Evolutionary conservation across 2,113 vertebrate species (phyloP), one percentile per base, ranked within the genome.

Genomic region (Clupea harengus): DNA sequence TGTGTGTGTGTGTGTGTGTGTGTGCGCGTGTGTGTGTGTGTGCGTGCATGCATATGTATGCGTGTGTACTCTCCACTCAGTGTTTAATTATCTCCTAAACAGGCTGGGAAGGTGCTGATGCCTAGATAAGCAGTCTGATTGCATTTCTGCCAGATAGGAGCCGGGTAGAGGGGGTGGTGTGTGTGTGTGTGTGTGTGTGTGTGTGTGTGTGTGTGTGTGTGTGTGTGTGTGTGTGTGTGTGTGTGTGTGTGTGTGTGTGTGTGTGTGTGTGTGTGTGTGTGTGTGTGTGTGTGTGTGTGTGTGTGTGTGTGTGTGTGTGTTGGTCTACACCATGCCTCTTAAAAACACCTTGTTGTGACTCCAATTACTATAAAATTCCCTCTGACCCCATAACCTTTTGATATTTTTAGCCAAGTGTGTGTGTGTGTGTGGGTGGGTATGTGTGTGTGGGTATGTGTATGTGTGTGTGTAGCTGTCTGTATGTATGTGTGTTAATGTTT

Each of bases 101-200:
- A 85, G 90, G 86, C 85, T 46, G 0, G 25, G n/a, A 10, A 64
- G 88, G 90, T 91, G 91, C 83, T 89, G 90, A 83, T 80, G 80
- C 86, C 86, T 82, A 85, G 91, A 93, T 93, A 92, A 90, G 89
- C 88, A 82, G 89, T 75, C 86, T 91, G 91, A 89, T 94, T 91
- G 86, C 88, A 87, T 93, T 91, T 90, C 93, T 85, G 84, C 49
- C 57, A 87, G 5, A 18, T 54, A 3, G 13, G 13, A 15, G 13
- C 0, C 17, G 52, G 13, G 52, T 15, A 18, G 2, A 15, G 13
- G 52, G 13, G 52, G 10, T 3, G 10, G 57, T 0, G 1, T 64
- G 57, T 64, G 57, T 7, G 18, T 64, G 57, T 20, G 6, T 20
- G 57, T 7, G 57, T 64, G 57, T 64, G 22, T 64, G 57, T 4